Evolutionary conservation across 2,888 invertebrate genomes (phyloP).

Genomic region (Odontocolon sp.): DNA sequence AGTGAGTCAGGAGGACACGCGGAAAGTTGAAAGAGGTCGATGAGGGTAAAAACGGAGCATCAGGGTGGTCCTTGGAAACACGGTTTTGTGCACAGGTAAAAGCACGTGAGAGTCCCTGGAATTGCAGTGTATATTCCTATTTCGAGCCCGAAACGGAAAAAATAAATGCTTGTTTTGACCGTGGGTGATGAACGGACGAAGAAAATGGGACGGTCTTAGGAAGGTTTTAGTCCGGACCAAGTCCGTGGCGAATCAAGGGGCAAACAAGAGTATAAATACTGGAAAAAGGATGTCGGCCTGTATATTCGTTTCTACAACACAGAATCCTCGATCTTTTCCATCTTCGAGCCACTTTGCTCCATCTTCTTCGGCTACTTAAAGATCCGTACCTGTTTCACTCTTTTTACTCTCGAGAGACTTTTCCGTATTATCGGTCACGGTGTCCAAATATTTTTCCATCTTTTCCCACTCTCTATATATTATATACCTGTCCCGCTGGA

Average conservation of each 20-base stretch:
- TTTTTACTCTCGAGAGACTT: not conserved
- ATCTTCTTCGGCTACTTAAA: no score
- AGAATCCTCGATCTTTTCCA: not conserved
- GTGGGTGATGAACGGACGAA: constrained; percentile 62
- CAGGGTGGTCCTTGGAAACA: constrained; percentile 52
- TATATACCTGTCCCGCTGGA: constrained; percentile 56
- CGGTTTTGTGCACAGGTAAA: constrained; percentile 49
- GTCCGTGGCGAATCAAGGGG: constrained; percentile 75
- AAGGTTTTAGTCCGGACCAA: constrained; percentile 37
- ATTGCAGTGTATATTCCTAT: constrained; percentile 29
- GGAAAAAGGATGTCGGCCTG: constrained; percentile 29
- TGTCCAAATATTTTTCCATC: constrained; percentile 65
- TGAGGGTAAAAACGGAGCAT: constrained; percentile 41
- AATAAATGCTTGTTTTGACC: constrained; percentile 72
- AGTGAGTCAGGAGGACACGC: constrained; percentile 10
- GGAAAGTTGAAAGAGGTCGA: constrained; percentile 44
- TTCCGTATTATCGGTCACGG: constrained; percentile 66
- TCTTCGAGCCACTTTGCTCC: not conserved
- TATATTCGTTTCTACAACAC: no score
- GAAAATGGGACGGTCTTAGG: constrained; percentile 27
- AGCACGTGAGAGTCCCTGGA: constrained; percentile 46
- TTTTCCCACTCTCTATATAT: constrained; percentile 46
- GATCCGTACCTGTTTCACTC: not conserved
- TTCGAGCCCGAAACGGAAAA: constrained; percentile 52
- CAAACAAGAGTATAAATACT: constrained; percentile 74